These are phyloP conservation scores for Drosophila pseudoananassae DNA, from an alignment of 1,140 invertebrate species.

Conservation along the genomic window DNA sequence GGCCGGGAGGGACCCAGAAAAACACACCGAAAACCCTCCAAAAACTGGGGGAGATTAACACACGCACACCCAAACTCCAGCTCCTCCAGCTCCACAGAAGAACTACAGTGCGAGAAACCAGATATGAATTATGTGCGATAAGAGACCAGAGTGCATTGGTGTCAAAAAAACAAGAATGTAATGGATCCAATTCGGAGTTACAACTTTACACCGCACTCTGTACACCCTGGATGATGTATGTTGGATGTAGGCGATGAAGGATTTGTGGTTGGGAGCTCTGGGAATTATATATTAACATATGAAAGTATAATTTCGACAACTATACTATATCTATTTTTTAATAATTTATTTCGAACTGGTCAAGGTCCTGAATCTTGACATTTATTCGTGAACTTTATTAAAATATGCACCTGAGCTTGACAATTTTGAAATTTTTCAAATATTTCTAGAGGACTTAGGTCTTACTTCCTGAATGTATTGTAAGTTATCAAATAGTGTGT, in stretches of 20 bases:
- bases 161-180: slow-evolving; percentile 67
- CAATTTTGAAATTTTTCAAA: too few relatives aligned
- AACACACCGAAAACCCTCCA: slow-evolving; percentile 16
- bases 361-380: too few relatives aligned
- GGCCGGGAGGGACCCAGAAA: neutral
- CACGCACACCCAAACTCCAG: slow-evolving; percentile 25
- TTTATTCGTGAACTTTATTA: too few relatives aligned
- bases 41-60: slow-evolving; percentile 63
- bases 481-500: too few relatives aligned
- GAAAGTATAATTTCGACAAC: too few relatives aligned
- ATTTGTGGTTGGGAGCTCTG: neutral
- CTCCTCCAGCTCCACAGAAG: slow-evolving; percentile 2
- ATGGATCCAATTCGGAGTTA: slow-evolving; percentile 9
- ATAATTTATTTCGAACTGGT: too few relatives aligned
- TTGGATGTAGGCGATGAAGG: slow-evolving; percentile 1
- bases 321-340: too few relatives aligned
- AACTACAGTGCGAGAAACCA: slow-evolving; percentile 67
- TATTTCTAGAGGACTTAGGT: too few relatives aligned
- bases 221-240: slow-evolving; percentile 28
- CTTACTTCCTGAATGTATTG: too few relatives aligned
- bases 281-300: too few relatives aligned
- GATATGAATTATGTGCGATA: slow-evolving; percentile 80
- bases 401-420: too few relatives aligned
- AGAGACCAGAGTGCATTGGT: slow-evolving; percentile 77
- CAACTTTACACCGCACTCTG: slow-evolving; percentile 15